Evolutionary conservation across 2,888 invertebrate species (phyloP), one percentile per base, ranked within the genome.

Genomic region (Cosmia pyralina): DNA sequence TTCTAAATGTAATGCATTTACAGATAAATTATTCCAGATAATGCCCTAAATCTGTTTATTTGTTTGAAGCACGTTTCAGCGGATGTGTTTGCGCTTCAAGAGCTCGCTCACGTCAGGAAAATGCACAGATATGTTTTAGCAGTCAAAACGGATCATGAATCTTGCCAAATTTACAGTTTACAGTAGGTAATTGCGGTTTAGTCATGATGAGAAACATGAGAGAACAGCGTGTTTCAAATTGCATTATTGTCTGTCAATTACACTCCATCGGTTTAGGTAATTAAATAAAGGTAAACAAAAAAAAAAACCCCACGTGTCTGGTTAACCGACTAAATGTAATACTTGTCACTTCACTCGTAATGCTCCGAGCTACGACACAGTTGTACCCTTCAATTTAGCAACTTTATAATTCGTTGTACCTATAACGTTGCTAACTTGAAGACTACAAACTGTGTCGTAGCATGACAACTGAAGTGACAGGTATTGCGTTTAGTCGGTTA

Each of bases 161-260:
- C 46, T 77, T 64, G 75, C 63, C 63, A 64, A 76, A 59, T 60
- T 41, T 22, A 62, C 50, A 52, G 60, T 55, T 60, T 69, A 57
- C 55, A 62, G 13, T 44, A 55, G 34, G n/a, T 50, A 13, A 62
- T 76, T 75, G 77, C 50, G 55, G 46, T 77, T 62, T 46, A 55
- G 22, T 44, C 11, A 28, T 41, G 28, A n/a, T 17, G 19, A 19
- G 17, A 53, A 48, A 52, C 69, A 69, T 46, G 44, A 60, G 60
- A 15, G 19, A 69, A 62, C 55, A 44, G 34, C 34, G 44, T 75
- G 75, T 55, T 75, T 58, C 13, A 46, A 38, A 46, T 52, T 59
- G 15, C n/a, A 15, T 52, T 34, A 50, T 64, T 34, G 64, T n/a
- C n/a, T 64, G 28, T 28, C 19, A 46, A 28, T 10, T n/a, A n/a